These are phyloP conservation scores for Lagocephalus sceleratus DNA, from an alignment of 2,797 vertebrate genomes.

Conservation along the genomic window DNA sequence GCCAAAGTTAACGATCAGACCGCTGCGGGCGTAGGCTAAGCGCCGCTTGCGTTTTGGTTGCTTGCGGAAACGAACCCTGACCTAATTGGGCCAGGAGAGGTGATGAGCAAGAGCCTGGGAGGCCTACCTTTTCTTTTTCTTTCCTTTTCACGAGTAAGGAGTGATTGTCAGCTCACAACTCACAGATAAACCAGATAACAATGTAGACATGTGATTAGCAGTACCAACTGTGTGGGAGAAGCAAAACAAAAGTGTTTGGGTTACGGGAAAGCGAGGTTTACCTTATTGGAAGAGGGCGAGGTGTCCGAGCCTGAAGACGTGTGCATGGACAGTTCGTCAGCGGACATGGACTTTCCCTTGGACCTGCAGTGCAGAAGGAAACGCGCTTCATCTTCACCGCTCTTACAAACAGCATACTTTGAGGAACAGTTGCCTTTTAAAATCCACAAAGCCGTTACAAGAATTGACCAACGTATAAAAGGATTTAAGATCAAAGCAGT, in stretches of 20 bases:
- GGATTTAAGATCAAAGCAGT: not conserved
- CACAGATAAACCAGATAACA: slow-evolving; percentile 1
- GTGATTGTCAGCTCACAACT: slow-evolving; percentile 17
- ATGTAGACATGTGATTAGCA: not conserved
- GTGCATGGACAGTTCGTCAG: slow-evolving; percentile 75
- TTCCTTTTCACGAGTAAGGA: slow-evolving; percentile 2
- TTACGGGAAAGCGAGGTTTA: slow-evolving; percentile 36
- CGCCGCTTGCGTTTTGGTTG: slow-evolving; percentile 69
- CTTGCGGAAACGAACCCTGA: slow-evolving; percentile 51
- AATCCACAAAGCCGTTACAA: not conserved
- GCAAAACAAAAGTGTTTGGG: slow-evolving; percentile 1
- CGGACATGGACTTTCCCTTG: slow-evolving; percentile 72
- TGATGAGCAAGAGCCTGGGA: slow-evolving; percentile 43
- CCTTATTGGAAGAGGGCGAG: slow-evolving; percentile 68
- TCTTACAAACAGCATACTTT: not conserved
- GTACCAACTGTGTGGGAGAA: not conserved
- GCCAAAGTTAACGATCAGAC: slow-evolving; percentile 64
- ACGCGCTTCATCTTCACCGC: not conserved
- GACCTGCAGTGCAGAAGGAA: slow-evolving; percentile 41
- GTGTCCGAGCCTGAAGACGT: slow-evolving; percentile 70
- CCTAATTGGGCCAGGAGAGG: slow-evolving; percentile 66
- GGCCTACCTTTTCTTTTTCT: slow-evolving; percentile 8
- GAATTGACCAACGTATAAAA: not conserved
- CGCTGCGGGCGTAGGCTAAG: slow-evolving; percentile 74
- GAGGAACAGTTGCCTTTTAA: not conserved